Evolutionary conservation across 1,140 invertebrate species (phyloP).

Genomic region (Lepidurus apus): DNA sequence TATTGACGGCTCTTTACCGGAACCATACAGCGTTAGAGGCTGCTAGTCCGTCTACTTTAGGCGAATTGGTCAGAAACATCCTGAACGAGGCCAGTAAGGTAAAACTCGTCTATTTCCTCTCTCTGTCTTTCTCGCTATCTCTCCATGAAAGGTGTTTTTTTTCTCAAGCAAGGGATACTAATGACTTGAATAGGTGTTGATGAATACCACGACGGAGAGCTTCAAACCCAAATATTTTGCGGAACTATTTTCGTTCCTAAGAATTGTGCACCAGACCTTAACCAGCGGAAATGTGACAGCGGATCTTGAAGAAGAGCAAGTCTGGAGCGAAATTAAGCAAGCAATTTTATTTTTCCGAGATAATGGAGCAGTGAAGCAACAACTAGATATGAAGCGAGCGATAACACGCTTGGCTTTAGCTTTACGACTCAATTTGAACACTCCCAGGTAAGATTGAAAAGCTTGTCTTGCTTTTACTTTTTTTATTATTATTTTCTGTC

Average conservation of each 20-base stretch:
- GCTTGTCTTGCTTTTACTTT: background rate
- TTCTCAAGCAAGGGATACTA: background rate
- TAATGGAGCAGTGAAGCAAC: conserved; percentile 26
- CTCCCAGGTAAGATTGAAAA: background rate
- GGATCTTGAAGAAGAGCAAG: conserved; percentile 16
- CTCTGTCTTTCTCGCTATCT: background rate
- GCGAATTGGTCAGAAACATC: conserved; percentile 21
- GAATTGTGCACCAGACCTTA: conserved; percentile 22
- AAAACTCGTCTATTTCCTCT: conserved; percentile 22
- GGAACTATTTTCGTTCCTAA: conserved; percentile 32
- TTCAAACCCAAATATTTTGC: conserved; percentile 33
- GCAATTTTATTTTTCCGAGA: conserved; percentile 26
- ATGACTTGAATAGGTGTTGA: conserved; percentile 8
- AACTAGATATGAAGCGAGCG: conserved; percentile 28
- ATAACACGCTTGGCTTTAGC: background rate
- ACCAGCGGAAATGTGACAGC: conserved; percentile 18
- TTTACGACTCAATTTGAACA: conserved; percentile 3
- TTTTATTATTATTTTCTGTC: background rate
- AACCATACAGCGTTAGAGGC: conserved; percentile 30
- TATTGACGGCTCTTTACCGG: conserved; percentile 44
- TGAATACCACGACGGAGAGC: conserved; percentile 18
- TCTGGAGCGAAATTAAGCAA: conserved; percentile 23
- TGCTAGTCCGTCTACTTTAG: conserved; percentile 20
- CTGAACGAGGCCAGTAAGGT: conserved; percentile 25
- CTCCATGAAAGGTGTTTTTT: background rate